Conservation (phyloP, 2,797 vertebrate genomes). For the Sebastiscus albofasciatus region DNA sequence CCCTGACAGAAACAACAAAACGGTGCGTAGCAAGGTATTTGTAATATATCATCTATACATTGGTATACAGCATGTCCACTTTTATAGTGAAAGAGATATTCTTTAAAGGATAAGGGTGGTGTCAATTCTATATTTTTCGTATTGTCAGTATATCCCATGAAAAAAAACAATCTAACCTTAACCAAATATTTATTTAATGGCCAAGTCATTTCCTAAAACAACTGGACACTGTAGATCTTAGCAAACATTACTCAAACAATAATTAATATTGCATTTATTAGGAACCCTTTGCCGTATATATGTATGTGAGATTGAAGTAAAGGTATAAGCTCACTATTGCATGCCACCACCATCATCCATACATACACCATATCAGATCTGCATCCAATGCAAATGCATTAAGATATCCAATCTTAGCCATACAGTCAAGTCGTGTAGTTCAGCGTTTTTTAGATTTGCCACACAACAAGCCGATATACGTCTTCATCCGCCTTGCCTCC, state of each 20-base stretch:
- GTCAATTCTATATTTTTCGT: not conserved
- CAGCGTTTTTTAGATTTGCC: not conserved
- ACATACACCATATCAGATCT: not conserved
- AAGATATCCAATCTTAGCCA: not conserved
- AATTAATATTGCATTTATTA: not conserved
- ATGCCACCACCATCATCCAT: not conserved
- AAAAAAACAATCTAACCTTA: not conserved
- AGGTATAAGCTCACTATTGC: not conserved
- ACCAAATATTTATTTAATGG: not conserved
- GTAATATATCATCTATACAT: not conserved
- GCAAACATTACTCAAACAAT: not conserved
- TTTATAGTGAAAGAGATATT: not conserved
- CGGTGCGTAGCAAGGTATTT: not conserved
- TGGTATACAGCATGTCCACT: not conserved
- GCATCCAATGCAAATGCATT: not conserved
- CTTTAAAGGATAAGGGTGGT: not conserved
- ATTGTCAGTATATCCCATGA: not conserved
- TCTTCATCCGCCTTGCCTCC: not conserved
- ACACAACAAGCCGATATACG: not conserved
- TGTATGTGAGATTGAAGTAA: not conserved
- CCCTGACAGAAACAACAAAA: not conserved
- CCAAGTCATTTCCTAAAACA: not conserved
- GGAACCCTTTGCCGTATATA: not conserved
- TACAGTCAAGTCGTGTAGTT: not conserved
- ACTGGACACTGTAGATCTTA: not conserved